Conservation (phyloP, 2,113 vertebrate species). For the Gymnocephalus cernua region DNA sequence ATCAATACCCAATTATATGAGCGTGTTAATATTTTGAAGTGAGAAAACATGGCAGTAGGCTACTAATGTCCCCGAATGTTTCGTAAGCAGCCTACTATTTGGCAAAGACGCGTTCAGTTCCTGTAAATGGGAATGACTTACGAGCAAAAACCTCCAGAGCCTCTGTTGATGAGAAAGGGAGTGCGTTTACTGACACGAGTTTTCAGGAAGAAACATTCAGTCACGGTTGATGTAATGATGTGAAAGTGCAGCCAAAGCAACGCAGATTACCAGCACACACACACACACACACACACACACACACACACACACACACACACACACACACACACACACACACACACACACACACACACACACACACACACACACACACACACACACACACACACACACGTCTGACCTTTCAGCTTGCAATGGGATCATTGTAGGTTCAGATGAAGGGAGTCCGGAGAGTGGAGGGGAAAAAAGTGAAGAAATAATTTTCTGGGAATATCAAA, state of each 20-base stretch:
- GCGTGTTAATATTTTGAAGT: background rate
- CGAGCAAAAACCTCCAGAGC: constrained; percentile 5
- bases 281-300: background rate
- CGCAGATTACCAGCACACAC: background rate
- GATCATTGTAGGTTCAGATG: constrained; percentile 54
- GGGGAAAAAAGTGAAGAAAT: background rate
- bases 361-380: background rate
- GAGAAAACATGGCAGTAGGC: background rate
- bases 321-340: too few species aligned
- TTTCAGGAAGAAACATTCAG: constrained; percentile 1
- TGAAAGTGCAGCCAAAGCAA: background rate
- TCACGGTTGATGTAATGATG: background rate
- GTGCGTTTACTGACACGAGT: background rate
- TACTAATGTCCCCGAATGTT: background rate
- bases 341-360: too few species aligned
- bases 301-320: background rate
- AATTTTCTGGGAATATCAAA: background rate
- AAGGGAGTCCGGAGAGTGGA: constrained; percentile 6
- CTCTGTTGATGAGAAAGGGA: background rate
- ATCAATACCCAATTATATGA: background rate
- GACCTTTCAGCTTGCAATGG: constrained; percentile 70
- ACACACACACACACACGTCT: background rate
- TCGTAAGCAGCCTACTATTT: background rate
- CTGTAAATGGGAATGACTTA: background rate
- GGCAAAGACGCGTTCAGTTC: background rate